Base-by-base conservation (phyloP, 1,140 invertebrate species). In the Oryctes rhinoceros region DNA sequence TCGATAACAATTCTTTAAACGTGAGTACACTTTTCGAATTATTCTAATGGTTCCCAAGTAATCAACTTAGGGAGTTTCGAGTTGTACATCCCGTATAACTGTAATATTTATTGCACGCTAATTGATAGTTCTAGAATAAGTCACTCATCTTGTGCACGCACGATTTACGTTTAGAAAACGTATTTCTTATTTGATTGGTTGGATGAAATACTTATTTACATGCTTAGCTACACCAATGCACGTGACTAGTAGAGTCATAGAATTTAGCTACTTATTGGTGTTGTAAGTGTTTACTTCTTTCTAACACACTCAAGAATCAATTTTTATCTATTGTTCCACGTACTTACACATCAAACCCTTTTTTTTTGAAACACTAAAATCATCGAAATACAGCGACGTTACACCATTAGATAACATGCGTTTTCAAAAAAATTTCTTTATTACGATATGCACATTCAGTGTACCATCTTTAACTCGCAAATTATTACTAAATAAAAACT, bases 71-170 rank as follows among this genome's bases (percentile, higher is more conserved):
- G 9, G 0, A 3, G 39, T 10, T 44, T 44, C 5, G 9, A 44
- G 39, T 44, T 44, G 39, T 44, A 44, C 5, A 44, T 44, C 9
- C 5, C 5, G 9, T 44, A 44, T 44, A 44, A 71, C 24, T 71
- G 65, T 71, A 71, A 71, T 71, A 71, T 71, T 71, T 71, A 71
- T 71, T 71, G 65, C 65, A 71, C 65, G 65, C 65, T 71, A 71
- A 24, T 35, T 24, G 11, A 71, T 71, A 71, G 65, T 24, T 71
- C 10, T 71, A 71, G 65, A 71, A 71, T 71, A 71, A 71, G 65
- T 71, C 65, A 71, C 65, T 71, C 65, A 71, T 71, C 65, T 71
- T 71, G 65, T 71, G 65, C 65, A 71, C 65, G 65, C 65, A 71
- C 65, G 65, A 71, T 9, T 71, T 71, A 71, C 65, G 65, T 67